Conservation (phyloP, 2,888 invertebrate genomes). For the Seira sanloemensis region DNA sequence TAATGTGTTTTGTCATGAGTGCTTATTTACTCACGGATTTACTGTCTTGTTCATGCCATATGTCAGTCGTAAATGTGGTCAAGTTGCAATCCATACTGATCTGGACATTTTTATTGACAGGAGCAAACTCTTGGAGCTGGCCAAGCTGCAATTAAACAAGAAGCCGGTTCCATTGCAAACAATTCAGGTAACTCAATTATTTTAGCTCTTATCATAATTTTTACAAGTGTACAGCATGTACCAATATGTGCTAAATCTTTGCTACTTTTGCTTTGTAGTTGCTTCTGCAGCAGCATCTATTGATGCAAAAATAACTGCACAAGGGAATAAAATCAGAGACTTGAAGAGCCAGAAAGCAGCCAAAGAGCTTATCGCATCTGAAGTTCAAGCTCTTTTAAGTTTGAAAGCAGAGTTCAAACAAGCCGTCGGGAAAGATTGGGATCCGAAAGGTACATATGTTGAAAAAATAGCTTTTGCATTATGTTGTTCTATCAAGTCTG, state of each 20-base stretch:
- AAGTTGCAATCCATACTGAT: background rate
- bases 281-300: constrained; percentile 13
- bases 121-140: constrained; percentile 41
- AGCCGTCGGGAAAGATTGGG: constrained; percentile 79
- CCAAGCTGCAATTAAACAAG: constrained; percentile 4
- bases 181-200: background rate
- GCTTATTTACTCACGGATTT: background rate
- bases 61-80: background rate
- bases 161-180: background rate
- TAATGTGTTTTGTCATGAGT: too few species aligned
- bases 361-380: constrained; percentile 80
- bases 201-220: background rate
- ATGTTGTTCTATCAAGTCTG: too few species aligned
- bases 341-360: constrained; percentile 77
- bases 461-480: too few species aligned
- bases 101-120: constrained; percentile 20
- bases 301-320: constrained; percentile 38
- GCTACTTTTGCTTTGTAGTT: background rate
- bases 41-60: constrained; percentile 10
- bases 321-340: constrained; percentile 52
- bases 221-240: too few species aligned
- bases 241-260: too few species aligned
- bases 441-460: constrained; percentile 72
- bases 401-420: constrained; percentile 82
- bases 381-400: constrained; percentile 79